Conservation (phyloP, 2,113 vertebrate genomes). For the Toxotes chatareus region DNA sequence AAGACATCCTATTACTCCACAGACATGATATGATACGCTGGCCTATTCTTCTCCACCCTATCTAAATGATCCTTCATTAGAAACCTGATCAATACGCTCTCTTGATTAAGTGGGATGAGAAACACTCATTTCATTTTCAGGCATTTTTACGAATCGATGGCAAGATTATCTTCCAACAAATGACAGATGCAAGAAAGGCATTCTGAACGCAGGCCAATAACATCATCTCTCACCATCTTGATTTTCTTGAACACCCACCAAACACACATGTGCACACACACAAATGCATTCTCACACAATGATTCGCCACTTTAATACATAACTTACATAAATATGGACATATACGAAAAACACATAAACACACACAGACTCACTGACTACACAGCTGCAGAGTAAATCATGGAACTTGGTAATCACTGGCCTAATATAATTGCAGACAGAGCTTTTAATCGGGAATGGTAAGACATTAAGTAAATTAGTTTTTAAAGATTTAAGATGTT, state of each 20-base stretch:
- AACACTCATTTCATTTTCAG: conserved; percentile 95
- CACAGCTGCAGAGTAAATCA: conserved; percentile 91
- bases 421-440: conserved; percentile 92
- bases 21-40: conserved; percentile 78
- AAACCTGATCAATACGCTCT: conserved; percentile 88
- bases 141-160: conserved; percentile 96
- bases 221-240: conserved; percentile 64
- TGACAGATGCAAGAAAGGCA: conserved; percentile 91
- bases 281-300: conserved; percentile 14
- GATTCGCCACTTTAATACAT: conserved; percentile 70
- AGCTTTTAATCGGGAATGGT: conserved; percentile 93
- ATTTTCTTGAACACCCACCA: conserved; percentile 40
- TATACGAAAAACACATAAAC: conserved; percentile 30
- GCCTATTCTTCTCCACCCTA: conserved; percentile 78
- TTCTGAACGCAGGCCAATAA: conserved; percentile 88
- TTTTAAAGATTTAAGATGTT: conserved; percentile 88
- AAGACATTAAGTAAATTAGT: conserved; percentile 93
- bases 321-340: conserved; percentile 70
- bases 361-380: conserved; percentile 60
- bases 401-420: conserved; percentile 91
- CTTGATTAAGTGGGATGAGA: conserved; percentile 91
- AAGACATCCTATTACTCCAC: conserved; percentile 80
- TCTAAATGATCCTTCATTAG: conserved; percentile 85
- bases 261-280: conserved; percentile 75
- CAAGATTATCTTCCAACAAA: conserved; percentile 93